Evolutionary conservation across 2,888 invertebrate species (phyloP).

Genomic region (Pachliopta kotzebuea): DNA sequence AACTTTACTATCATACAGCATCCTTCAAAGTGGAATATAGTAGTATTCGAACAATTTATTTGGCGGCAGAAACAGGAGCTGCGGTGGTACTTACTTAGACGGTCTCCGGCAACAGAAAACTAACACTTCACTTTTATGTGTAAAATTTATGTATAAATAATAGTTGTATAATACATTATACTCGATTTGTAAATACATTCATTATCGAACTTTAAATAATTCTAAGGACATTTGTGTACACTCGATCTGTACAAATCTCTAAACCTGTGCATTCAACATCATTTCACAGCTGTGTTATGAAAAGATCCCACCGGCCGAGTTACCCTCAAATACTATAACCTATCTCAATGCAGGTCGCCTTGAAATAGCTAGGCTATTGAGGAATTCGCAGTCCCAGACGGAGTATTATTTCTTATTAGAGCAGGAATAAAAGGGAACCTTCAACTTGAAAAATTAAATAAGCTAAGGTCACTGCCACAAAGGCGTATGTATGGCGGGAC

Average conservation of each 20-base stretch:
- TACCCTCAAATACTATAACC: slow-evolving; percentile 64
- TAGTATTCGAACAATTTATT: too few species aligned
- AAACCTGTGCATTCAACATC: slow-evolving; percentile 39
- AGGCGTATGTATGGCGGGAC: slow-evolving; percentile 40
- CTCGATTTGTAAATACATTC: background rate
- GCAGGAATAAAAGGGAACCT: slow-evolving; percentile 62
- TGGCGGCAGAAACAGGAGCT: too few species aligned
- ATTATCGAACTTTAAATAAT: background rate
- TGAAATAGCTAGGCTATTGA: slow-evolving; percentile 64
- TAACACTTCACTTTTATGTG: too few species aligned
- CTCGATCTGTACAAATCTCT: slow-evolving; percentile 21
- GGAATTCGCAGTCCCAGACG: slow-evolving; percentile 59
- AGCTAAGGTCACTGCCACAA: slow-evolving; percentile 68
- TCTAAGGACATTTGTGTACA: background rate
- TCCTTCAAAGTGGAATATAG: too few species aligned
- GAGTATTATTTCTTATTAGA: slow-evolving; percentile 51
- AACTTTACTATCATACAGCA: too few species aligned
- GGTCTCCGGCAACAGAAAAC: too few species aligned
- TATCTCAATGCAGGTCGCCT: slow-evolving; percentile 71
- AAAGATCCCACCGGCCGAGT: slow-evolving; percentile 49
- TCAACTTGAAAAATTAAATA: slow-evolving; percentile 71
- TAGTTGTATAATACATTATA: too few species aligned
- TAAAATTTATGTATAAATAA: too few species aligned
- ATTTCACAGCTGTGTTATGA: slow-evolving; percentile 63
- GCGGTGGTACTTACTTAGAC: too few species aligned